These are phyloP conservation scores for Paramormyrops kingsleyae DNA, from an alignment of 2,113 vertebrate genomes.

Conservation along the genomic window DNA sequence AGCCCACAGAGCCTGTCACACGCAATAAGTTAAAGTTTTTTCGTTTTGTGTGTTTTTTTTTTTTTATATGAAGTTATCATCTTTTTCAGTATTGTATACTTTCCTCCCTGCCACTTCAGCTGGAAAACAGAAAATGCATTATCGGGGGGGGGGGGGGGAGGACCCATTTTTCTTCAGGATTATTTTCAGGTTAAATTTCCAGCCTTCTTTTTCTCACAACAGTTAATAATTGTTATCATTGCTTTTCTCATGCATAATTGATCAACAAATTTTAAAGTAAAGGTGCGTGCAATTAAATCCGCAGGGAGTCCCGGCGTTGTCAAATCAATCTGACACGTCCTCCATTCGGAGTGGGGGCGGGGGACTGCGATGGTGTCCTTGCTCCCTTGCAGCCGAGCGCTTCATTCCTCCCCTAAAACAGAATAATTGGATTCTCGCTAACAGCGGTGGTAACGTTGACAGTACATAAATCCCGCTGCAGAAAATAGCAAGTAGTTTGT, in stretches of 20 bases:
- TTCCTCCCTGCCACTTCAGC: not conserved
- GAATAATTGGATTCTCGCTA: conserved; percentile 25
- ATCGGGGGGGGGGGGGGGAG: no score
- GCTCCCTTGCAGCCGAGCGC: not conserved
- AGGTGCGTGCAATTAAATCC: conserved; percentile 22
- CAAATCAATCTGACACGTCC: conserved; percentile 28
- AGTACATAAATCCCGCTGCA: conserved; percentile 25
- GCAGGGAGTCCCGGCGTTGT: conserved; percentile 14
- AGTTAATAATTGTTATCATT: conserved; percentile 1
- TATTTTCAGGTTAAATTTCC: conserved; percentile 8
- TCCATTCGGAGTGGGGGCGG: conserved; percentile 14
- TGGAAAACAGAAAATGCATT: not conserved
- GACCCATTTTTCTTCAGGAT: not conserved
- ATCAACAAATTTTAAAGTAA: conserved; percentile 19
- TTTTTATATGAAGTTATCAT: not conserved
- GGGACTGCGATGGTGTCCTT: not conserved
- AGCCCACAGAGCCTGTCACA: not conserved
- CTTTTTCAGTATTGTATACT: conserved; percentile 3
- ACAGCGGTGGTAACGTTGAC: conserved; percentile 15
- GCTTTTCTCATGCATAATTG: conserved; percentile 27
- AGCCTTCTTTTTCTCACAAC: not conserved
- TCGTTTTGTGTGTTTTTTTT: not conserved
- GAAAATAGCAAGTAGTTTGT: conserved; percentile 22
- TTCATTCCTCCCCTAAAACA: conserved; percentile 17
- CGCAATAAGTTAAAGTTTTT: not conserved